Base-by-base conservation (phyloP, 1,140 invertebrate genomes). In the Mercenaria mercenaria region DNA sequence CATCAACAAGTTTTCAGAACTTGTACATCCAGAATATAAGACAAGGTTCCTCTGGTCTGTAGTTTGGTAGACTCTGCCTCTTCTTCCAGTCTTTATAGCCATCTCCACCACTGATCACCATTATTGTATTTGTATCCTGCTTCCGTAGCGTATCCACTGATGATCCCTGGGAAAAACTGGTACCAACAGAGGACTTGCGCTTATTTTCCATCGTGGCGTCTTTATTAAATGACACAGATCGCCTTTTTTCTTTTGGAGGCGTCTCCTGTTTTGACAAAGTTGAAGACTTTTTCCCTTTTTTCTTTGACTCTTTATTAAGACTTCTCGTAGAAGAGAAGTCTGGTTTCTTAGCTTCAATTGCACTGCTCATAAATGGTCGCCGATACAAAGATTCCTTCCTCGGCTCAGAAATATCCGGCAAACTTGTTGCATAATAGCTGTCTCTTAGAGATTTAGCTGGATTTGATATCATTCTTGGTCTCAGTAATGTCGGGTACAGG, bases 11-110 rank as follows among this genome's bases (percentile, higher is more conserved):
- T 64, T 29, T 20, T 39, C 18, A 95, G 59, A 93, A 93, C 74
- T 94, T 94, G 61, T 95, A 94, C 56, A 95, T 92, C 94, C 94
- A 95, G 15, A 95, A 90, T 61, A 95, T 69, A 4, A 95, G 87
- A 59, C 90, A 92, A 29, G 94, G 92, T 76, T 94, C 94, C 8
- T 93, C 91, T n/a, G 20, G 52, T 41, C 72, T 84, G 56, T 89
- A 86, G 56, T 50, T 80, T 20, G 69, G 37, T 6, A 56, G 83
- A 15, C 23, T 76, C 20, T 86, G 69, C 15, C 88, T 69, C 13
- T 56, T 91, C 76, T 93, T 93, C 92, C 94, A 93, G 84, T 94
- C 93, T 50, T 85, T 90, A 74, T 95, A 95, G 0, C 95, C 95
- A 85, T 95, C 94, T 8, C 95, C 95, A 8, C 94, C 95, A 89